phyloP scores from a whole-genome alignment of 2,888 invertebrate genomes.

The Drosophila trichaetosa region DNA sequence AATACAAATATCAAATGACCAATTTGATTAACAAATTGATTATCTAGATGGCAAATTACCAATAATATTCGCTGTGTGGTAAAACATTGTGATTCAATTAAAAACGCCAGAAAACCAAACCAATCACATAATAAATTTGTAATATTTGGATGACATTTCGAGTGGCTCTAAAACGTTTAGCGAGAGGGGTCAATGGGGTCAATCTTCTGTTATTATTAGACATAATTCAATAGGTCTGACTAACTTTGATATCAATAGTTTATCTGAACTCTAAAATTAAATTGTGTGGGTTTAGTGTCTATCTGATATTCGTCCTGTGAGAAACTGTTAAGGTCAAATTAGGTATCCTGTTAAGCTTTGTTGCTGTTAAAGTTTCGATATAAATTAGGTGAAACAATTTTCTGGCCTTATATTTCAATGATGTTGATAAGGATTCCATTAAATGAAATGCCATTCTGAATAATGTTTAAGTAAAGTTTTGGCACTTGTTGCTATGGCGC shows the following conservation, averaged over 20 bases:
- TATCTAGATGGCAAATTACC: background rate
- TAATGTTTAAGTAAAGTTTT: conserved; percentile 25
- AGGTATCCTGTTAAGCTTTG: too few species aligned
- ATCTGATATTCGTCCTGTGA: background rate
- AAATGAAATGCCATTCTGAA: conserved; percentile 25
- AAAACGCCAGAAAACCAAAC: background rate
- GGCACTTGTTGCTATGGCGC: conserved; percentile 44
- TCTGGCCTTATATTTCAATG: conserved; percentile 44
- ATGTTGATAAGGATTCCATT: conserved; percentile 14
- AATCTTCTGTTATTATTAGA: background rate
- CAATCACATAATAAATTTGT: background rate
- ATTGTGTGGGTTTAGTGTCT: background rate
- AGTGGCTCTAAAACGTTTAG: background rate
- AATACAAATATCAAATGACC: background rate
- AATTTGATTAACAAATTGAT: background rate
- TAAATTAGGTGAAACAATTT: conserved; percentile 36
- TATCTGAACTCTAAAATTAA: background rate
- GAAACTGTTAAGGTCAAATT: background rate
- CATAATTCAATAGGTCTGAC: background rate
- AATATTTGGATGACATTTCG: background rate
- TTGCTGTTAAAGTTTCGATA: conserved; percentile 1
- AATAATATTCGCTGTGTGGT: background rate
- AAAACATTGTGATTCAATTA: background rate
- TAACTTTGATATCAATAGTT: background rate
- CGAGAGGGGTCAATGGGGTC: rapidly evolving